Conservation (phyloP, 2,888 invertebrate species). For the Ypsolopha scabrella region DNA sequence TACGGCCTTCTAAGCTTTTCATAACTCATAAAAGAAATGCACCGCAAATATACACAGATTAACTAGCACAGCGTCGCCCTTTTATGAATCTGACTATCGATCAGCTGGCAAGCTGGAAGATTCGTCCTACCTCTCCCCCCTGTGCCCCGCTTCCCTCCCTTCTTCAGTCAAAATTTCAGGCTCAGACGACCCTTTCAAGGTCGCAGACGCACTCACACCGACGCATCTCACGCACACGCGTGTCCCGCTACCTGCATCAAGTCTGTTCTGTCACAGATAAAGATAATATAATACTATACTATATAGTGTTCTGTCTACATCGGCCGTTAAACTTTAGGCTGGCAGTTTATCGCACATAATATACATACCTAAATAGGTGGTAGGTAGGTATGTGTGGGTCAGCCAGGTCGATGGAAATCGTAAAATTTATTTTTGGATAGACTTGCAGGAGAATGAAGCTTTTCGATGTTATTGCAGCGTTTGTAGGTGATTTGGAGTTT, state of each 20-base stretch:
- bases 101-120: not conserved
- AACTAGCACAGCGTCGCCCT: too few species aligned
- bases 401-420: too few species aligned
- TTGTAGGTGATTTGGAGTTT: too few species aligned
- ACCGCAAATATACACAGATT: too few species aligned
- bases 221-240: constrained; percentile 26
- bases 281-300: too few species aligned
- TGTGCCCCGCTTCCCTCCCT: constrained; percentile 14
- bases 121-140: constrained; percentile 9
- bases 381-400: not conserved
- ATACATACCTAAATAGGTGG: too few species aligned
- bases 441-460: too few species aligned
- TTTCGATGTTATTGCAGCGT: too few species aligned
- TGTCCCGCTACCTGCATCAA: constrained; percentile 11
- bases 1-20: too few species aligned
- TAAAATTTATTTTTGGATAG: too few species aligned
- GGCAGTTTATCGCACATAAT: too few species aligned
- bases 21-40: too few species aligned
- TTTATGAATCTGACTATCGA: not conserved
- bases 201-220: constrained; percentile 45
- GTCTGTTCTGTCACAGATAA: not conserved
- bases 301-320: not conserved
- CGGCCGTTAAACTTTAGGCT: constrained; percentile 3
- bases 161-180: constrained; percentile 39
- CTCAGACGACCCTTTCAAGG: constrained; percentile 61